phyloP scores from a whole-genome alignment of 2,113 vertebrate genomes.

The Puntigrus tetrazona region DNA sequence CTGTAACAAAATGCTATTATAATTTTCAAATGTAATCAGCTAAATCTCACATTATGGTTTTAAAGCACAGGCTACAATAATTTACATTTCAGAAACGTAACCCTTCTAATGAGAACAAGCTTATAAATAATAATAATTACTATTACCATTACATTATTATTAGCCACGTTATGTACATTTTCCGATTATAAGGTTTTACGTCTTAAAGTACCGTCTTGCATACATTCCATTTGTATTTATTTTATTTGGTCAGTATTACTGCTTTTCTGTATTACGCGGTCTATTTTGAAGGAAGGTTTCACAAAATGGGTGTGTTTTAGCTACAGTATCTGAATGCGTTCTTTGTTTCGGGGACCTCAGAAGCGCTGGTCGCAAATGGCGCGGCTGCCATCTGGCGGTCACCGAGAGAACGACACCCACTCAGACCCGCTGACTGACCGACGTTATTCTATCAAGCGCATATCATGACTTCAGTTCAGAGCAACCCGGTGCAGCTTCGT shows the following conservation, averaged over 20 bases:
- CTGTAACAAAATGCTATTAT: no score
- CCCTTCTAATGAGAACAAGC: not conserved
- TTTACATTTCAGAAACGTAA: not conserved
- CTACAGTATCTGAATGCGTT: conserved; percentile 69
- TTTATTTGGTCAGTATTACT: not conserved
- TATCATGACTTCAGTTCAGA: not conserved
- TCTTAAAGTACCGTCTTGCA: not conserved
- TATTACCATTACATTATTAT: no score
- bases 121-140: not conserved
- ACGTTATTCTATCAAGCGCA: not conserved
- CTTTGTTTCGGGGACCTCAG: conserved; percentile 50
- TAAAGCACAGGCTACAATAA: not conserved
- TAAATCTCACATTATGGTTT: not conserved
- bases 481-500: not conserved
- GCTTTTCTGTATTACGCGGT: not conserved
- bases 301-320: conserved; percentile 20
- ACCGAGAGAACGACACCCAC: conserved; percentile 22
- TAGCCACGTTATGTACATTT: not conserved
- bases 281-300: conserved; percentile 27
- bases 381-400: conserved; percentile 77
- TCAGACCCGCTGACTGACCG: not conserved
- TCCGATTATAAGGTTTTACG: not conserved
- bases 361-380: conserved; percentile 65
- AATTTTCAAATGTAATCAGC: no score
- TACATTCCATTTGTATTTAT: not conserved